phyloP scores from a whole-genome alignment of 1,140 invertebrate genomes.

The Saccostrea glomerata region DNA sequence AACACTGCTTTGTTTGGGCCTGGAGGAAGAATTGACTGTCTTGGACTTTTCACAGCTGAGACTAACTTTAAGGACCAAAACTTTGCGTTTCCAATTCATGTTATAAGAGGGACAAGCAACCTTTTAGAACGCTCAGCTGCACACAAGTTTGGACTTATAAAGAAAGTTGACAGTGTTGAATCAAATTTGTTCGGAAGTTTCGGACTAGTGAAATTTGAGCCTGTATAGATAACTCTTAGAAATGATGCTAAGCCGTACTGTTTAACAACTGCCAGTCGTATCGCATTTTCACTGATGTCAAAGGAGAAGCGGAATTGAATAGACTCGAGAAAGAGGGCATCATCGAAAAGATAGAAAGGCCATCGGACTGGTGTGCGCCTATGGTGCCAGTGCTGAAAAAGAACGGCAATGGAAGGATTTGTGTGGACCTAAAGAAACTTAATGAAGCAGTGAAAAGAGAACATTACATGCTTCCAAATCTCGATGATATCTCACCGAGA shows the following conservation, averaged over 20 bases:
- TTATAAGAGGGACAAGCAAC: no score
- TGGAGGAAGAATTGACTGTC: not conserved
- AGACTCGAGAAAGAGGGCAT: constrained; percentile 59
- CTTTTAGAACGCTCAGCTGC: no score
- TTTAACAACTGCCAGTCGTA: constrained; percentile 35
- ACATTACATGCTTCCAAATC: no score
- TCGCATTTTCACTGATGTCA: constrained; percentile 60
- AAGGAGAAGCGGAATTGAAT: constrained; percentile 65
- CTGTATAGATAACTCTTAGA: constrained; percentile 35
- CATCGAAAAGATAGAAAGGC: constrained; percentile 55
- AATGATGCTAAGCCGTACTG: constrained; percentile 43
- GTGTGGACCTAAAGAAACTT: no score
- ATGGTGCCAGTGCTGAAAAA: no score
- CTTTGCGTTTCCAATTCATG: not conserved
- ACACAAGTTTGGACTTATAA: no score
- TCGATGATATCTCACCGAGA: no score
- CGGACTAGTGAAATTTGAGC: constrained; percentile 23
- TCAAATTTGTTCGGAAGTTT: constrained; percentile 14
- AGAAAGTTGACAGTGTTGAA: not conserved
- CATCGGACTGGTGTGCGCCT: no score
- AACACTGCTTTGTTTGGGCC: not conserved
- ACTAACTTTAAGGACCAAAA: not conserved
- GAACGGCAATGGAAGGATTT: no score
- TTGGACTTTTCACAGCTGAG: constrained; percentile 18
- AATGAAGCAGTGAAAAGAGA: no score